These are phyloP conservation scores for Clarias fuscus DNA, from an alignment of 2,797 vertebrate species.

Conservation along the genomic window DNA sequence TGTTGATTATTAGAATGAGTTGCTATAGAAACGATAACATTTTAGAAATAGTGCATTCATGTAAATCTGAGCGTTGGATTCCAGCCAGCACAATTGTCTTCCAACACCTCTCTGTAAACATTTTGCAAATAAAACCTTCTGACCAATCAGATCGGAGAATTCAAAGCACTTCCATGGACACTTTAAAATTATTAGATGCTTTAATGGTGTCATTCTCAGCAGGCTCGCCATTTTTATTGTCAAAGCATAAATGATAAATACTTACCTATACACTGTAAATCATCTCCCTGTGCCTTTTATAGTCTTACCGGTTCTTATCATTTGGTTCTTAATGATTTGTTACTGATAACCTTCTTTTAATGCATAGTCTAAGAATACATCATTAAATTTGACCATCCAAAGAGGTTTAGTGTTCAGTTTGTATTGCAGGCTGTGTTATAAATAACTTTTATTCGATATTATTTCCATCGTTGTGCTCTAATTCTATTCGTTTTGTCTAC, in stretches of 20 bases:
- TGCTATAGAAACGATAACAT: neutral
- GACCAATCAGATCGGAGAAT: neutral
- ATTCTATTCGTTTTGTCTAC: neutral
- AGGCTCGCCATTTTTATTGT: neutral
- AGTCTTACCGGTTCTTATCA: neutral
- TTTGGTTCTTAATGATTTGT: too few relatives aligned
- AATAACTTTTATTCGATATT: neutral
- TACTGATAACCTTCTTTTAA: neutral
- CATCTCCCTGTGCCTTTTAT: neutral
- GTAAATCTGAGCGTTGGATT: neutral
- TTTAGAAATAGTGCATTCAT: neutral
- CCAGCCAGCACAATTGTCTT: neutral
- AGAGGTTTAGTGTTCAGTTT: neutral
- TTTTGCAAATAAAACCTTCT: neutral
- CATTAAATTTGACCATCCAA: neutral
- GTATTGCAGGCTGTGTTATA: neutral
- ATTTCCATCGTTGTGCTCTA: neutral
- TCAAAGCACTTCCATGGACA: neutral
- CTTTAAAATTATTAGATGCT: neutral
- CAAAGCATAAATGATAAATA: slow-evolving; percentile 10
- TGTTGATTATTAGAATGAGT: neutral
- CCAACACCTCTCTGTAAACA: neutral
- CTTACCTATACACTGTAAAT: neutral
- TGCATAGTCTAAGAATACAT: neutral
- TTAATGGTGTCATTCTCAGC: neutral